Base-by-base conservation (phyloP, 92 coral and sea anemone genomes). In the Diadumene lineata region DNA sequence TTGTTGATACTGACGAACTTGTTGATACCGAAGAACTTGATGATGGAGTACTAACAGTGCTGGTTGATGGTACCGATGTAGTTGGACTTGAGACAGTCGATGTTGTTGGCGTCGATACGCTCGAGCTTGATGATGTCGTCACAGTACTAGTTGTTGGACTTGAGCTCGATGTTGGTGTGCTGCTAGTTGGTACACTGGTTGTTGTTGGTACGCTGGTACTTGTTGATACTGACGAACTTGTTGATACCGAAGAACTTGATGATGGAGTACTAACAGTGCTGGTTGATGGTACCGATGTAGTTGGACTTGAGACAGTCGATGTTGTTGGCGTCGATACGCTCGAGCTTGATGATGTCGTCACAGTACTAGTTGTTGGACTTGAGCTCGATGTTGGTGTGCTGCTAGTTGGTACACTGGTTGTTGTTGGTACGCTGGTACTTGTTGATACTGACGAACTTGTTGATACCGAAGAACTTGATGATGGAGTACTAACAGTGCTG, bases 121-220 rank as follows among this genome's bases (percentile, higher is more conserved):
- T 33, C 23, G 88, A 73, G 0, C 79, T 27, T 19, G 27, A 56
- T 8, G 48, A 38, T 6, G 7, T 38, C 7, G 7, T 38, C 48
- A 38, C 48, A 38, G 48, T 50, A 33, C 68, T 63, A 0, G 77
- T 56, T 22, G 80, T 77, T 38, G 92, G 66, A 10, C 84, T 26
- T 21, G 26, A 38, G 48, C 48, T 38, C 48, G 48, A 38, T 38
- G 48, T 4, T 13, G 13, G 7, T 4, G 48, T 38, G 48, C 48
- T 38, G 6, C 7, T 38, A 38, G 48, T 38, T 38, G 48, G 48
- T 4, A 38, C 48, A 38, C 48, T 38, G 48, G 48, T 38, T 38
- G 48, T 38, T 38, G 72, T 67, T 13, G 70, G 33, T 13, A 38
- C 48, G 48, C 48, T 38, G 48, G 48, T 38, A 38, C 48, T 38